Evolutionary conservation across 2,888 invertebrate species (phyloP), one percentile per base, ranked within the genome.

Genomic region (Coelopa pilipes): DNA sequence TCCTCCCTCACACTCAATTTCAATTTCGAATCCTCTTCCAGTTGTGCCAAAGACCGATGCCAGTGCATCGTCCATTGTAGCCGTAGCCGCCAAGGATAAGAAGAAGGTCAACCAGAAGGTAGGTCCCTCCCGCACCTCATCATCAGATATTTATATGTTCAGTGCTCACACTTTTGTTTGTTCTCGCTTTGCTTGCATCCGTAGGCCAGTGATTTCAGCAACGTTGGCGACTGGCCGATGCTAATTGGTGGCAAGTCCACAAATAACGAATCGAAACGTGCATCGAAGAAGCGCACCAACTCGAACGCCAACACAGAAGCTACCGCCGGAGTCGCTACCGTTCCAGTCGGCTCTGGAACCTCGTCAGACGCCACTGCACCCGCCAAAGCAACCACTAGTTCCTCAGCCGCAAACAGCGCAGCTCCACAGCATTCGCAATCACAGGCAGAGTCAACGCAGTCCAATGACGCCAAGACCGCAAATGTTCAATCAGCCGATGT

Each of bases 171-270:
- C 67, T 63, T 69, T 45, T 62, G 34, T 62, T 60, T 21, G 21
- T 74, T 75, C 78, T 79, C 81, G 1, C 13, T 60, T 70, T 34
- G 1, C 47, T 34, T 34, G 34, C 34, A 34, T 34, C 34, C 89
- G 9, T 90, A 96, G 95, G 94, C 94, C 78, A 94, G 94, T 86
- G 94, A 94, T 88, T 94, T 96, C 88, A 92, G 93, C 79, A 95
- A 96, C 89, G 94, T 94, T 82, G 93, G 94, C 80, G 96, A 96
- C 88, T 97, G 97, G 97, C 97, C 97, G 81, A 93, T 96, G 80
- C 90, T 97, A 50, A 83, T 85, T 79, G 94, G 94, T 80, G 91
- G 92, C 86, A 89, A 89, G 84, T 88, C 89, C 88, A 77, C 81
- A 71, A 81, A 80, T 73, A 83, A 89, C 89, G 86, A 84, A 87